Base-by-base conservation (phyloP, 92 coral and sea anemone genomes). In the Montipora capitata region DNA sequence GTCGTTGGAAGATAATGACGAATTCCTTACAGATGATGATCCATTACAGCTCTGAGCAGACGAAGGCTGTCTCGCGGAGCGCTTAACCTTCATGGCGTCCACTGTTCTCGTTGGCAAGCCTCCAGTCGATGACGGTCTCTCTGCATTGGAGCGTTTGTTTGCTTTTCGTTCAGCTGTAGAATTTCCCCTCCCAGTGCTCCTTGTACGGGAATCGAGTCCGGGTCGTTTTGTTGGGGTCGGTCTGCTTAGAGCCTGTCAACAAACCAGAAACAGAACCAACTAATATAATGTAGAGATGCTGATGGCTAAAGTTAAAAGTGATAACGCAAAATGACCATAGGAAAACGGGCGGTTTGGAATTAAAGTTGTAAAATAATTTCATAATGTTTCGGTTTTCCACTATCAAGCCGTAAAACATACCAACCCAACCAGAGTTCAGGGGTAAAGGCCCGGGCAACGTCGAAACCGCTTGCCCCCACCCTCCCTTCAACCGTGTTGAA, bases 161-260 rank as follows among this genome's bases (percentile, higher is more conserved):
- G 43, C 14, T 5, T 39, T 70, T 40, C 70, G 54, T 0, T 16
- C 49, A 56, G 71, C 7, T 59, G 58, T 43, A 41, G 79, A 7
- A 40, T 40, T 72, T 38, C 87, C 79, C 61, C 87, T 83, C 16
- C 80, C 87, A 16, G 11, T 27, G 42, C 72, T 71, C 27, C 59
- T 62, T 0, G 72, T 27, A 38, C 79, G 61, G 38, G 87, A 72
- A 20, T 43, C 87, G 11, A 59, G 40, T 59, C 62, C 87, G 11
- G 10, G 43, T 57, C 71, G 70, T 61, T 82, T 61, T 7, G 62
- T 17, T 57, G 87, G 18, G 59, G 59, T 54, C 27, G 79, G 35
- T 16, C 87, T 83, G 70, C 79, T 44, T 3, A 77, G 42, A 13
- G 72, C 4, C 87, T 83, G 41, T n/a, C 56, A 57, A 40, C 27